Conservation (phyloP, 2,888 invertebrate species). For the Gastrophysa polygoni region DNA sequence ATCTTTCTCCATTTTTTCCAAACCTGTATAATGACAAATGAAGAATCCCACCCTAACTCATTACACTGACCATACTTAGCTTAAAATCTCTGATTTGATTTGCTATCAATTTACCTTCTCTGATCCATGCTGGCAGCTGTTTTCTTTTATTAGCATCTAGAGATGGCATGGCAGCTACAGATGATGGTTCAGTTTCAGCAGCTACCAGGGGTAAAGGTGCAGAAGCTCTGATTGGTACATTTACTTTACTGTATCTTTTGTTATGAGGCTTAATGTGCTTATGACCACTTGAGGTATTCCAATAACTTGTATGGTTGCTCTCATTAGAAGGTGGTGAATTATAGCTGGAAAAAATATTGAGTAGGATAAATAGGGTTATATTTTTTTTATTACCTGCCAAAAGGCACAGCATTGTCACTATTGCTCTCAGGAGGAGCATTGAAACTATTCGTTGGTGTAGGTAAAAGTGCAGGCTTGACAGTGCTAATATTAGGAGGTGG, state of each 20-base stretch:
- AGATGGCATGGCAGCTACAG: conserved; percentile 43
- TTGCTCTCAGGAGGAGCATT: conserved; percentile 44
- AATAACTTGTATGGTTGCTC: conserved; percentile 42
- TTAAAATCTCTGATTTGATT: background rate
- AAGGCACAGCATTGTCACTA: conserved; percentile 45
- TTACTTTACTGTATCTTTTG: conserved; percentile 55
- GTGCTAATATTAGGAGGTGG: conserved; percentile 38
- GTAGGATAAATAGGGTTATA: background rate
- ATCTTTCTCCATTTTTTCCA: conserved; percentile 97
- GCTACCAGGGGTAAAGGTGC: conserved; percentile 25
- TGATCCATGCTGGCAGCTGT: conserved; percentile 96
- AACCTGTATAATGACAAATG: conserved; percentile 62
- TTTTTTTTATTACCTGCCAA: conserved; percentile 35
- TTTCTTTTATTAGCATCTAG: conserved; percentile 86
- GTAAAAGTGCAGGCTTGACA: conserved; percentile 53
- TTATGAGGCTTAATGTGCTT: conserved; percentile 57
- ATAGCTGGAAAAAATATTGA: conserved; percentile 34
- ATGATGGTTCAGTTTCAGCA: conserved; percentile 6
- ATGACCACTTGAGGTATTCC: conserved; percentile 48
- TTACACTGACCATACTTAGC: too few relatives aligned
- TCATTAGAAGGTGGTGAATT: conserved; percentile 31
- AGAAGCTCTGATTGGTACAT: conserved; percentile 49
- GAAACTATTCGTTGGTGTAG: conserved; percentile 52
- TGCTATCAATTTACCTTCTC: conserved; percentile 69
- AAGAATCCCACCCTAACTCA: too few relatives aligned